Evolutionary conservation across 2,888 invertebrate species (phyloP), one percentile per base, ranked within the genome.

Genomic region (Didymodactylos carnosus): DNA sequence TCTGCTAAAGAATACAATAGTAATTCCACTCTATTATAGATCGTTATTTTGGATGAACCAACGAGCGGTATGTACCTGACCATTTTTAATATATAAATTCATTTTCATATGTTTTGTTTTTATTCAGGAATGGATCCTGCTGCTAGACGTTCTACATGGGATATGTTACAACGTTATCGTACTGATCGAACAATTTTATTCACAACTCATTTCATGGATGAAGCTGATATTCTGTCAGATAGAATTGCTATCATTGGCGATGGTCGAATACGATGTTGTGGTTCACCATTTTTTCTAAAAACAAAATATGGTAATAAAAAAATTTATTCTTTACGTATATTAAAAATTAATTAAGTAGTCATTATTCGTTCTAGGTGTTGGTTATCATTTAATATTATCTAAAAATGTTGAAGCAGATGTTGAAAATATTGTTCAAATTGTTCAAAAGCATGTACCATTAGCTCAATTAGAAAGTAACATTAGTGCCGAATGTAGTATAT

Each of bases 171-270:
- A 84, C 84, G 84, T 14, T 84, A 87, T 77, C 83, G 86, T 49
- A 83, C 83, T 84, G 89, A 88, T 39, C 87, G 91, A 13, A 89
- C 91, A 0, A 87, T 92, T 80, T 86, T 92, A 69, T 84, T 92
- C 75, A 90, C 91, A 23, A 83, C 83, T 29, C 83, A 92, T 82
- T 91, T 90, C 81, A 92, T 92, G 91, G 92, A 92, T 79, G 92
- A 92, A 83, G 92, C 92, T 2, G 92, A 92, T 82, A 86, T 90
- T 53, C 85, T 92, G 2, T 92, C 91, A 0, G 92, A 92, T 83
- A 86, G 91, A 53, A 90, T 92, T 77, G 91, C 91, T 14, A 91
- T 92, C 75, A 90, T 92, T 90, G 88, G 90, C 3, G 87, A 88
- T 70, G 92, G 92, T 1, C 86, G 87, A 46, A 84, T 92, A 51